These are phyloP conservation scores for Poecile montanus DNA, from an alignment of 2,797 vertebrate genomes.

Conservation along the genomic window DNA sequence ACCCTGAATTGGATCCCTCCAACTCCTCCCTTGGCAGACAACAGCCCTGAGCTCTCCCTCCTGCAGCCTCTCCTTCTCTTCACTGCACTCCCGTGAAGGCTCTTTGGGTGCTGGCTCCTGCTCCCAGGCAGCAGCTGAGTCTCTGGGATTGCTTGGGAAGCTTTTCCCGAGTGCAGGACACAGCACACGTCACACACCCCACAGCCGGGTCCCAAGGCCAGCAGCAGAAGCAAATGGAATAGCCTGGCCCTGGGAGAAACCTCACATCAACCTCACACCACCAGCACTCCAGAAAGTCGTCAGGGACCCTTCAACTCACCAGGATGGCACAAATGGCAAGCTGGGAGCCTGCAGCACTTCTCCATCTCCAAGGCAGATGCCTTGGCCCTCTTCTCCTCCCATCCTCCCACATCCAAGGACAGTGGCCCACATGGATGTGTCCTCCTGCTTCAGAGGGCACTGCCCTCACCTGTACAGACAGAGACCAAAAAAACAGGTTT, in stretches of 20 bases:
- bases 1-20: not conserved
- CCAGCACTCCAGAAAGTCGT: not conserved
- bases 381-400: not conserved
- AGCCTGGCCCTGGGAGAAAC: not conserved
- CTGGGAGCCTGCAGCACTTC: not conserved
- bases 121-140: not conserved
- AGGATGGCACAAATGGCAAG: not conserved
- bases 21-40: not conserved
- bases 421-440: not conserved
- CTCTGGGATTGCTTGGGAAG: not conserved
- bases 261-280: not conserved
- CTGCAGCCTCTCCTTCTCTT: not conserved
- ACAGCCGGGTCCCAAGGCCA: fast-evolving
- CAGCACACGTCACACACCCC: too few species aligned
- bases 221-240: not conserved
- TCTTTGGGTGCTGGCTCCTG: not conserved
- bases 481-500: not conserved
- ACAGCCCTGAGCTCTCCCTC: not conserved
- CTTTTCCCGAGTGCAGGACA: not conserved
- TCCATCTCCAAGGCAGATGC: not conserved
- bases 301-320: not conserved
- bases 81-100: fast-evolving
- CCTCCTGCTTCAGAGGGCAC: not conserved
- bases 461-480: not conserved
- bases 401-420: not conserved